These are phyloP conservation scores for Apotomis turbidana DNA, from an alignment of 2,888 invertebrate genomes.

Conservation along the genomic window DNA sequence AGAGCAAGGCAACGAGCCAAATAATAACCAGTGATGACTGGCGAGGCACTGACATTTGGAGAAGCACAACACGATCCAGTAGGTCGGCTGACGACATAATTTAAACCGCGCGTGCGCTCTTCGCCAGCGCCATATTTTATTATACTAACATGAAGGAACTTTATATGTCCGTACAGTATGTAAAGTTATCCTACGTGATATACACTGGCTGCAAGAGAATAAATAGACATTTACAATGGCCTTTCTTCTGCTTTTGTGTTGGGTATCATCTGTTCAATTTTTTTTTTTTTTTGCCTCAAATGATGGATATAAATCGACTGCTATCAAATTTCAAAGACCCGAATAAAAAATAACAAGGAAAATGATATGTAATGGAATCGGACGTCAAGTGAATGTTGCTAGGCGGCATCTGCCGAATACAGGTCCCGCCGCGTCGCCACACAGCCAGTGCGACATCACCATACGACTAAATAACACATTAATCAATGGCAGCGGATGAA, in stretches of 20 bases:
- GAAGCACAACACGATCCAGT: constrained; percentile 67
- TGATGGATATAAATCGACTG: too few relatives aligned
- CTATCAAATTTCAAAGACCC: too few relatives aligned
- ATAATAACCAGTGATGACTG: constrained; percentile 66
- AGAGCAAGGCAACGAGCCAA: constrained; percentile 73
- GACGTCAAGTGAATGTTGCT: constrained; percentile 57
- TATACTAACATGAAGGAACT: constrained; percentile 1
- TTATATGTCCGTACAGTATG: too few relatives aligned
- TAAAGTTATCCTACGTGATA: too few relatives aligned
- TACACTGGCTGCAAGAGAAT: too few relatives aligned
- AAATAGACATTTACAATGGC: too few relatives aligned
- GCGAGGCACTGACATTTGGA: constrained; percentile 67
- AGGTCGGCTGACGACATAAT: constrained; percentile 72
- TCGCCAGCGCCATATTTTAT: constrained; percentile 18
- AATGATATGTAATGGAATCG: constrained; percentile 46
- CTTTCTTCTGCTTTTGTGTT: too few relatives aligned
- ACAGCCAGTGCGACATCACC: constrained; percentile 70
- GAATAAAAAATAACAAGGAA: not conserved
- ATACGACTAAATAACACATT: constrained; percentile 62
- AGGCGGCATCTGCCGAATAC: constrained; percentile 68
- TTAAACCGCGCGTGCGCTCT: constrained; percentile 65
- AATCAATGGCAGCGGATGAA: constrained; percentile 62
- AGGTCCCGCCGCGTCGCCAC: constrained; percentile 73
- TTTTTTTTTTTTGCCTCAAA: too few relatives aligned
- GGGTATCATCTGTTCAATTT: too few relatives aligned